These are phyloP conservation scores for Conomelus anceps DNA, from an alignment of 2,888 invertebrate species.

Conservation along the genomic window DNA sequence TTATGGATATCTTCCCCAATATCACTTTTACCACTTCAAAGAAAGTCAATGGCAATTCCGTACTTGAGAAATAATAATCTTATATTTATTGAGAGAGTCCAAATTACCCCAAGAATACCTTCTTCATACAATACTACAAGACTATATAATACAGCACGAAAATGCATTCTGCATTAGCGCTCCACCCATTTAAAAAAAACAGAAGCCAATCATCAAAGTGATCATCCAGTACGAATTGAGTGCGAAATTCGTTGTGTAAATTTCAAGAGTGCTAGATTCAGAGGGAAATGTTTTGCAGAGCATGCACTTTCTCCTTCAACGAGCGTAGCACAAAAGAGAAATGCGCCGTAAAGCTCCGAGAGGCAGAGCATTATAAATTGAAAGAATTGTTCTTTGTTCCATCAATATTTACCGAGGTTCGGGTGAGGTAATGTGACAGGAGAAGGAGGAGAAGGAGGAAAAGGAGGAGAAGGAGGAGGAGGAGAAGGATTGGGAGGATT, in stretches of 20 bases:
- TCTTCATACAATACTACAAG: no score
- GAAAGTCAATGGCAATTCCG: no score
- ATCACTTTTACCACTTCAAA: no score
- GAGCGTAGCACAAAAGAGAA: not conserved
- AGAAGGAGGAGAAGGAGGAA: not conserved
- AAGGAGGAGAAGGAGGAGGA: not conserved
- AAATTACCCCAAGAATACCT: no score
- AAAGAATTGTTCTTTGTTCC: not conserved
- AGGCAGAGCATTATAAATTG: not conserved
- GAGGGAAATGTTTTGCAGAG: not conserved
- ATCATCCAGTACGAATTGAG: not conserved
- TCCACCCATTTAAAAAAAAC: not conserved
- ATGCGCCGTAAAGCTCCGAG: not conserved
- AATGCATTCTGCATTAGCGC: no score
- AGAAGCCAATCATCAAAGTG: not conserved
- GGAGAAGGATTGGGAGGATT: not conserved
- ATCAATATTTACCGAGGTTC: not conserved
- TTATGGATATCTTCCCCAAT: no score
- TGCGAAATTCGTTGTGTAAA: not conserved
- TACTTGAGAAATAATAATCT: no score
- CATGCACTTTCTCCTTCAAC: not conserved
- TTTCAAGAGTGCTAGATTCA: not conserved
- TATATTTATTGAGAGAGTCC: no score
- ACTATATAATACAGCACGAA: no score
- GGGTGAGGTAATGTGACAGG: not conserved